Percentiles rank a stretch among this genome's conserved stretches.
Evolutionary conservation across 1,140 invertebrate genomes (phyloP).

Genomic region (Bombus superbus): DNA sequence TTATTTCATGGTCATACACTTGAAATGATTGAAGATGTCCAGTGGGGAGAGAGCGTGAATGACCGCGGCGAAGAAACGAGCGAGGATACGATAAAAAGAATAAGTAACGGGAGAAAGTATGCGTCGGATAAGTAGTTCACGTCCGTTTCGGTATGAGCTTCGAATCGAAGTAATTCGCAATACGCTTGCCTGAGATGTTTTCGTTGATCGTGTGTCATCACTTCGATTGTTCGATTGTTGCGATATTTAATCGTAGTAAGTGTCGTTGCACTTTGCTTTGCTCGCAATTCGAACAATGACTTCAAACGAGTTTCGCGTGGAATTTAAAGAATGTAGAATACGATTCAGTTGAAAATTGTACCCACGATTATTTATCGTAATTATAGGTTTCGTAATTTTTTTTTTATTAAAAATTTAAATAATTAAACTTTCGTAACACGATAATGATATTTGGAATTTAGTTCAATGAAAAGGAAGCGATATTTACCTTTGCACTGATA

Average conservation of each 20-base stretch:
- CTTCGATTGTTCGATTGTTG: not conserved
- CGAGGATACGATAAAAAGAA: slow-evolving; percentile 40
- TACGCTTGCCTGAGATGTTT: not conserved
- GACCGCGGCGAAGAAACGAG: slow-evolving; percentile 37
- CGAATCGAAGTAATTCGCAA: not conserved
- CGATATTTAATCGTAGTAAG: not conserved
- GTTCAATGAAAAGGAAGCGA: not conserved
- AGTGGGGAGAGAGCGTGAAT: slow-evolving; percentile 47
- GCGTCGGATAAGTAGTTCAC: slow-evolving; percentile 40
- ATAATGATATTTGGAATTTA: not conserved
- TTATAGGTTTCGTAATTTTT: not conserved
- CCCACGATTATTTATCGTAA: not conserved
- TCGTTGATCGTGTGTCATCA: not conserved
- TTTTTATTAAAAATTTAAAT: too few relatives aligned
- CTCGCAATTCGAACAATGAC: not conserved
- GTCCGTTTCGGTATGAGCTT: not conserved
- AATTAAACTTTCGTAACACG: too few relatives aligned
- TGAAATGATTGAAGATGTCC: slow-evolving; percentile 33
- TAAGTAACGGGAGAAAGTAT: slow-evolving; percentile 52
- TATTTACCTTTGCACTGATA: not conserved
- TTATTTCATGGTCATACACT: slow-evolving; percentile 27
- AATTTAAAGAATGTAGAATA: not conserved
- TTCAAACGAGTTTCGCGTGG: not conserved
- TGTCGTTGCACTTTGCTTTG: not conserved
- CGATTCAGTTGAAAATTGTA: not conserved